Base-by-base conservation (phyloP, 1,140 invertebrate species). In the Atta texana region DNA sequence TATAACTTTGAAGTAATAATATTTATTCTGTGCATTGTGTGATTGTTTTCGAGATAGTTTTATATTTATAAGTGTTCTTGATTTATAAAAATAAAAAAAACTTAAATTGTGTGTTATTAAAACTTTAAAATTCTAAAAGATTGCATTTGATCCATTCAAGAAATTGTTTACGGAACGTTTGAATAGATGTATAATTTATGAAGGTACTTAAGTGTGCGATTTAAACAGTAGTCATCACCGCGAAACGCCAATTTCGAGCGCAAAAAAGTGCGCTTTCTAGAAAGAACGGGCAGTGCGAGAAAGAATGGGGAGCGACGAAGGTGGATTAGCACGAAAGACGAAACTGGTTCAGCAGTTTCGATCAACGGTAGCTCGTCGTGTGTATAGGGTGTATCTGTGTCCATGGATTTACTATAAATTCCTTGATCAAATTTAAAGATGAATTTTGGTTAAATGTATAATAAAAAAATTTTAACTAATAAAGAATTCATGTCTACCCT, bases 261-360 rank as follows among this genome's bases (percentile, higher is more conserved):
- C 18, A 85, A 85, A 78, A 85, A 85, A 28, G 63, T 21, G 53
- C 59, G 63, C 82, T 61, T 84, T 84, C 24, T 51, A 57, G 18
- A 84, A 18, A 51, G 49, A 82, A 74, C 68, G 76, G 53, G 39
- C 61, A 64, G 51, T 4, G 28, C 51, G 28, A 88, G 57, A 71
- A 51, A 71, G 57, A 55, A 55, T 16, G 51, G 61, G 51, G 61
- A 86, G 61, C 57, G 53, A 80, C 69, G 71, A 63, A 87, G 87
- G 74, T 90, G 86, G 89, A 92, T 93, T 91, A 92, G 92, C 90
- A 91, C 85, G 89, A 93, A 93, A 92, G 91, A 92, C 90, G 90
- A 94, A 93, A 94, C 93, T 93, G 93, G 92, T 93, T 91, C 92
- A 93, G 91, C 92, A 90, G 91, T 93, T 93, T 93, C 92, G 91